These are phyloP conservation scores for Subacronicta megacephala DNA, from an alignment of 2,888 invertebrate genomes.

Conservation along the genomic window DNA sequence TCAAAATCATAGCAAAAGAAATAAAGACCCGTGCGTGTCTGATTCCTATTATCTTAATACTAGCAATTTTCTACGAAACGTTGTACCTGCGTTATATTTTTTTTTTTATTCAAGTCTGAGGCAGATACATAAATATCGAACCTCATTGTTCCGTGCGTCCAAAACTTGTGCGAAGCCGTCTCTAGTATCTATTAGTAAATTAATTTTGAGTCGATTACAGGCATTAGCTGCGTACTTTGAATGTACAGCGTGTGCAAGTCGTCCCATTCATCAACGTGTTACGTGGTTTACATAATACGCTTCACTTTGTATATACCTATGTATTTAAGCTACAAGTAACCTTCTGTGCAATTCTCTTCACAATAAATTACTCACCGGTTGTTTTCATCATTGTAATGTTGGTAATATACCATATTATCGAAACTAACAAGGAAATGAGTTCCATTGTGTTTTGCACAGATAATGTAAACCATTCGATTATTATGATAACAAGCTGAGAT, in stretches of 20 bases:
- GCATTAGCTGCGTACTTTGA: constrained; percentile 41
- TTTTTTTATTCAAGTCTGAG: constrained; percentile 15
- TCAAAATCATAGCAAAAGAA: constrained; percentile 10
- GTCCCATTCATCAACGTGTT: constrained; percentile 55
- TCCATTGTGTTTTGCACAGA: constrained; percentile 72
- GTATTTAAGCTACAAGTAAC: constrained; percentile 45
- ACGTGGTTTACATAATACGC: constrained; percentile 51
- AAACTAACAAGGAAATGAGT: constrained; percentile 73
- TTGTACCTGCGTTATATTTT: background rate
- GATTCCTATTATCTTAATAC: constrained; percentile 46
- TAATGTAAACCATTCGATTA: constrained; percentile 71
- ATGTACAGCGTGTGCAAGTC: constrained; percentile 29
- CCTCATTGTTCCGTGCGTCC: background rate
- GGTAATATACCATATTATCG: constrained; percentile 68
- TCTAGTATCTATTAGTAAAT: constrained; percentile 25
- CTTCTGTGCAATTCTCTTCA: constrained; percentile 51
- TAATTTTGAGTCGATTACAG: constrained; percentile 27
- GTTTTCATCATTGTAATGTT: constrained; percentile 67
- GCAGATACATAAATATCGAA: constrained; percentile 13
- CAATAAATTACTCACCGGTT: constrained; percentile 58
- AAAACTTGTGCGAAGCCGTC: constrained; percentile 18
- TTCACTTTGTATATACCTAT: constrained; percentile 18
- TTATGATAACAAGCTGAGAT: constrained; percentile 71
- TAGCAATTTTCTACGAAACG: constrained; percentile 28
- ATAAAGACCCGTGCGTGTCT: constrained; percentile 26